Percentiles rank a stretch among this genome's conserved stretches.
Conservation (phyloP, 2,888 invertebrate species). For the Clostera curtula region DNA sequence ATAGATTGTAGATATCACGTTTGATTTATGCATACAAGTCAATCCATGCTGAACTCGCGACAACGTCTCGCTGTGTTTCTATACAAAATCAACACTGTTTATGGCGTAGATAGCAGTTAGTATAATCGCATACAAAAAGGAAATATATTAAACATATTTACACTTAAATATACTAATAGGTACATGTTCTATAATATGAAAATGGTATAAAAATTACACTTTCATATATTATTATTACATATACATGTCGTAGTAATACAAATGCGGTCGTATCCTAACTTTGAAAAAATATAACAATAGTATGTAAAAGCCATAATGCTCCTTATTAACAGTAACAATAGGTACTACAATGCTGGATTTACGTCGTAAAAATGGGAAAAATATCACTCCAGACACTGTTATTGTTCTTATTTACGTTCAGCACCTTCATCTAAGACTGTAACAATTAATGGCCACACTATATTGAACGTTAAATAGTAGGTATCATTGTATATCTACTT, state of each 20-base stretch:
- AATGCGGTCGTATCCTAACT: constrained; percentile 63
- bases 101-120: constrained; percentile 66
- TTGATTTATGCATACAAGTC: constrained; percentile 71
- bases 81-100: constrained; percentile 63
- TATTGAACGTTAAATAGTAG: too few species aligned
- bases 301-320: constrained; percentile 66
- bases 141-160: constrained; percentile 70
- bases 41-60: constrained; percentile 65
- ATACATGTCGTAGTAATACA: constrained; percentile 65
- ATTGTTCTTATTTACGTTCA: constrained; percentile 40
- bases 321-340: constrained; percentile 55
- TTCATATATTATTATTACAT: constrained; percentile 66
- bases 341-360: constrained; percentile 43
- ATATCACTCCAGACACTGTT: constrained; percentile 64
- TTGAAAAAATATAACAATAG: constrained; percentile 72
- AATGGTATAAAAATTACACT: constrained; percentile 74
- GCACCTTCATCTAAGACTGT: too few species aligned
- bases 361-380: constrained; percentile 51
- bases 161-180: constrained; percentile 67
- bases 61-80: constrained; percentile 54
- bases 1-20: constrained; percentile 75
- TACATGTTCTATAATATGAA: constrained; percentile 72
- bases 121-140: constrained; percentile 64
- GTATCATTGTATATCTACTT: too few species aligned
- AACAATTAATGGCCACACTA: too few species aligned